These are phyloP conservation scores for Acrossocheilus wenchowensis DNA, from an alignment of 2,797 vertebrate genomes.

Conservation along the genomic window DNA sequence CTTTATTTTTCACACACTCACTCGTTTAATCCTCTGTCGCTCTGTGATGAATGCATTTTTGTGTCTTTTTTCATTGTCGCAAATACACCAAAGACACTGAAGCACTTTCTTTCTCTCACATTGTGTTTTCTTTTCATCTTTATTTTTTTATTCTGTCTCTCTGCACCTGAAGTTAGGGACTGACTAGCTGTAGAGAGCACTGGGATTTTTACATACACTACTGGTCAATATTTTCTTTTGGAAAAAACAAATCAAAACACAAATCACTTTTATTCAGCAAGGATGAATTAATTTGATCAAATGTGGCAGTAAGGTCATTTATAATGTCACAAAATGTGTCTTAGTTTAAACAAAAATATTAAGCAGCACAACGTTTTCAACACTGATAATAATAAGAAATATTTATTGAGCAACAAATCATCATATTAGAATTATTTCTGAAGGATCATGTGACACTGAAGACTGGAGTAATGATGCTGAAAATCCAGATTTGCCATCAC, in stretches of 20 bases:
- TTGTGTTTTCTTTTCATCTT: not conserved
- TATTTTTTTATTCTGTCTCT: not conserved
- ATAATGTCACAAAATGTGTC: not conserved
- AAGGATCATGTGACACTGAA: no score
- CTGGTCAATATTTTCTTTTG: not conserved
- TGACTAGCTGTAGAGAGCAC: not conserved
- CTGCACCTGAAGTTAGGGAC: not conserved
- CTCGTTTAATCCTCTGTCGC: conserved; percentile 18
- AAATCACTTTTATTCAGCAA: not conserved
- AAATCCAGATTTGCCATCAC: not conserved
- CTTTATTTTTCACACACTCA: conserved; percentile 17
- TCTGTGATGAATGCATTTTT: not conserved
- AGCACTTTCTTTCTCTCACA: not conserved
- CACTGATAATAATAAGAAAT: not conserved
- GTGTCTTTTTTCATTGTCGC: not conserved
- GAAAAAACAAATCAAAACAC: not conserved
- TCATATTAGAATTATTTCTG: no score
- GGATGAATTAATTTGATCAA: not conserved
- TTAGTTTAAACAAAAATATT: not conserved
- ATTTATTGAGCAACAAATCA: no score
- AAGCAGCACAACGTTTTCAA: not conserved
- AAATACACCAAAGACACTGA: conserved; percentile 12
- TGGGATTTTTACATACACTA: not conserved
- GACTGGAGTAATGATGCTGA: not conserved
- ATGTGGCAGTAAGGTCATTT: not conserved